Conservation (phyloP, 2,888 invertebrate genomes). For the Ornithoptera alexandrae region DNA sequence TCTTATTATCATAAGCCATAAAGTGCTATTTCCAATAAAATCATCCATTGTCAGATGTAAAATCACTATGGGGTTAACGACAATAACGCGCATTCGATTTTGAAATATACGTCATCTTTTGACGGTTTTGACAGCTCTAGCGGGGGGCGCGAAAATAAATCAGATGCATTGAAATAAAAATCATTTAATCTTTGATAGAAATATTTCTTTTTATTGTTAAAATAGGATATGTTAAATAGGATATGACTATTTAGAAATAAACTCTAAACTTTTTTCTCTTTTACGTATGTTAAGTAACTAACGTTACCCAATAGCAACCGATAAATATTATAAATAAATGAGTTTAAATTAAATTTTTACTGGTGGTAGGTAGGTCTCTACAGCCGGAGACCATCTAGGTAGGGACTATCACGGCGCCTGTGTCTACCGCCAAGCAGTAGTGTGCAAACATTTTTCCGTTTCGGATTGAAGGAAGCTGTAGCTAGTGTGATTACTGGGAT, state of each 20-base stretch:
- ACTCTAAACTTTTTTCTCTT: too few species aligned
- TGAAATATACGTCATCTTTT: conserved; percentile 50
- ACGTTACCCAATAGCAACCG: background rate
- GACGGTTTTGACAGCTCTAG: conserved; percentile 55
- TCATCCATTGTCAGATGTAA: conserved; percentile 5
- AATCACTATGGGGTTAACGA: conserved; percentile 36
- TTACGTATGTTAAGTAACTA: too few species aligned
- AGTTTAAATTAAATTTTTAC: too few species aligned
- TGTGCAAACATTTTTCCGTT: too few species aligned
- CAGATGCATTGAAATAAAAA: conserved; percentile 9
- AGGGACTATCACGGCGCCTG: too few species aligned
- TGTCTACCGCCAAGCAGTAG: too few species aligned
- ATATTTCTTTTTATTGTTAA: background rate
- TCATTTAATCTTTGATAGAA: background rate
- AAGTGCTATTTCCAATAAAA: conserved; percentile 12
- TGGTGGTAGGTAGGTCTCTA: too few species aligned
- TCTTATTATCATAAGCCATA: background rate
- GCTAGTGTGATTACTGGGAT: too few species aligned
- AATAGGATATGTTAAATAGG: background rate
- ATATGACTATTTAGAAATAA: too few species aligned
- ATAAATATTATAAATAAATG: background rate
- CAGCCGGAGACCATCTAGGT: too few species aligned
- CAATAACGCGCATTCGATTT: conserved; percentile 43
- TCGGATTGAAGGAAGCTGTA: too few species aligned
- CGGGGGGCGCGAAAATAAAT: conserved; percentile 37